These are phyloP conservation scores for Lathronympha strigana DNA, from an alignment of 2,888 invertebrate species.

Conservation along the genomic window DNA sequence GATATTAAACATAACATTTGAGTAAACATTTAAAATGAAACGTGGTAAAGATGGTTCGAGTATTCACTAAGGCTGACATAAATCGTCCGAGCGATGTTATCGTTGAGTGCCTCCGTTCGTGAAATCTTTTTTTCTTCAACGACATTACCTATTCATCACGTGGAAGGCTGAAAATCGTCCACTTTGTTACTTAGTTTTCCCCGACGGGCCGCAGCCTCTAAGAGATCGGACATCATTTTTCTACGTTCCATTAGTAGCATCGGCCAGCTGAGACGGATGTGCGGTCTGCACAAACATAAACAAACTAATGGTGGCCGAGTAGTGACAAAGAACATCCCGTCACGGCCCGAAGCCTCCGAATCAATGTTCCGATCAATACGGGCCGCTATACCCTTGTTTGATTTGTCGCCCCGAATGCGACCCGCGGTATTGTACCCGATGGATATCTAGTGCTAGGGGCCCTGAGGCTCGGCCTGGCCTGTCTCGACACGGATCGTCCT, in stretches of 20 bases:
- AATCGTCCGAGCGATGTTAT: constrained; percentile 55
- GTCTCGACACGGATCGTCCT: constrained; percentile 24
- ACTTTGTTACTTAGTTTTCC: constrained; percentile 61
- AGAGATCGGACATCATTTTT: constrained; percentile 71
- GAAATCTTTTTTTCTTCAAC: constrained; percentile 58
- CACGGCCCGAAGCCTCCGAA: constrained; percentile 59
- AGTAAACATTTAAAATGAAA: constrained; percentile 23
- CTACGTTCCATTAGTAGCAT: constrained; percentile 68
- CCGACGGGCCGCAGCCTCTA: constrained; percentile 51
- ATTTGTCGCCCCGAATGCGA: constrained; percentile 47
- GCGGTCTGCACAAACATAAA: constrained; percentile 69
- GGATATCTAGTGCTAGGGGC: constrained; percentile 45
- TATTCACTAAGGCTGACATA: constrained; percentile 46
- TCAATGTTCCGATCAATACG: constrained; percentile 58
- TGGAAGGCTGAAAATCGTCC: constrained; percentile 64
- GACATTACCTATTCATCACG: constrained; percentile 72
- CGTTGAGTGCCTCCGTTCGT: constrained; percentile 51
- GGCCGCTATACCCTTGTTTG: constrained; percentile 47
- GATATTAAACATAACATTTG: neutral
- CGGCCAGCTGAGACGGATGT: constrained; percentile 65
- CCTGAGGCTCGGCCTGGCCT: constrained; percentile 22
- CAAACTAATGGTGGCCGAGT: constrained; percentile 67
- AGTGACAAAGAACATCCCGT: constrained; percentile 72
- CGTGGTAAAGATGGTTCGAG: constrained; percentile 35
- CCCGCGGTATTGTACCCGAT: constrained; percentile 51